Conservation (phyloP, 2,797 vertebrate genomes). For the Rhincodon typus region DNA sequence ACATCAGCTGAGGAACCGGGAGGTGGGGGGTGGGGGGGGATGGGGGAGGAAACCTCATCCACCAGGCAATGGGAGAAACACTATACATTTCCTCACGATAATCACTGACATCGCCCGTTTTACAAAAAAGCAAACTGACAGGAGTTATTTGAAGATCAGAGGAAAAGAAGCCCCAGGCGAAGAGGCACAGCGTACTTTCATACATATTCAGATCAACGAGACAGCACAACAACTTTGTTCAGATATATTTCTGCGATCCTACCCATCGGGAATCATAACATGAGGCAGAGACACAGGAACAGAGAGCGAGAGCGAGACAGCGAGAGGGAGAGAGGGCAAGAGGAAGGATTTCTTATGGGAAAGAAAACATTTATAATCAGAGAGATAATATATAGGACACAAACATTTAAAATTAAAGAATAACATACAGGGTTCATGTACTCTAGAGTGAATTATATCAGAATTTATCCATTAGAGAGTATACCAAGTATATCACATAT, state of each 20-base stretch:
- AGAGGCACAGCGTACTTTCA: background rate
- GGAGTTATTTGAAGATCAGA: background rate
- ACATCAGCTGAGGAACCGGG: background rate
- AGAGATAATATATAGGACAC: too few relatives aligned
- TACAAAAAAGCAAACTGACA: background rate
- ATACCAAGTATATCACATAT: too few relatives aligned
- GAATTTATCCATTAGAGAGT: background rate
- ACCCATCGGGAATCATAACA: background rate
- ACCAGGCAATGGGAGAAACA: background rate
- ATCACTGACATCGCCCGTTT: background rate
- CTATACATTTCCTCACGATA: background rate
- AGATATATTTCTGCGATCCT: background rate
- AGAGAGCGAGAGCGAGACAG: background rate
- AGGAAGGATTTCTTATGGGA: too few relatives aligned
- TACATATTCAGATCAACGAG: background rate
- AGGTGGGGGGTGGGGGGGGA: background rate
- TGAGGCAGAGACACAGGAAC: background rate
- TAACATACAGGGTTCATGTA: background rate
- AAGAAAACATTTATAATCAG: too few relatives aligned
- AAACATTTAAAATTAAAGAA: background rate
- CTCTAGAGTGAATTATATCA: background rate
- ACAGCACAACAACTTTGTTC: background rate
- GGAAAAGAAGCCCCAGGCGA: background rate
- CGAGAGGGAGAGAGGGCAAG: too few relatives aligned
- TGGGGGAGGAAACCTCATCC: background rate